Percentiles rank a stretch among this genome's conserved stretches.
Evolutionary conservation across 2,797 vertebrate genomes (phyloP).

Genomic region (Menidia menidia): DNA sequence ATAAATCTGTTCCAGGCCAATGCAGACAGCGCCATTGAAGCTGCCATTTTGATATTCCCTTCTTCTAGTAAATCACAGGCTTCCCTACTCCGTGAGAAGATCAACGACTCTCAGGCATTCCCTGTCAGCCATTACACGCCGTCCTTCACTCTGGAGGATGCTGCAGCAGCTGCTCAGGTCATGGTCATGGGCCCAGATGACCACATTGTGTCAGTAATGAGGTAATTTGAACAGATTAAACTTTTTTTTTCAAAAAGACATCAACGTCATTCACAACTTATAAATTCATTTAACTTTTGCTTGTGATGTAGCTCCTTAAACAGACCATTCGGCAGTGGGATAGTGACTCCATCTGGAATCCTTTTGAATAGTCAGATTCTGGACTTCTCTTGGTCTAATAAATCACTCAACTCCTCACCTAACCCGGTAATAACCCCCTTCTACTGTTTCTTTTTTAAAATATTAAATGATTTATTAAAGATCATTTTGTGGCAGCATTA

Average conservation of each 20-base stretch:
- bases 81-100: slow-evolving; percentile 86
- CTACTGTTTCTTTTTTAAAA: background rate
- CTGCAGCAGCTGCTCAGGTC: slow-evolving; percentile 89
- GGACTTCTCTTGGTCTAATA: slow-evolving; percentile 96
- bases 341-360: slow-evolving; percentile 93
- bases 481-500: background rate
- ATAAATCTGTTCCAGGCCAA: background rate
- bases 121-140: slow-evolving; percentile 79
- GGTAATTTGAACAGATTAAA: slow-evolving; percentile 74
- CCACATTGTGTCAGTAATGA: slow-evolving; percentile 94
- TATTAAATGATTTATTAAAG: slow-evolving; percentile 3
- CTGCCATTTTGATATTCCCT: slow-evolving; percentile 16
- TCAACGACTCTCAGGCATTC: slow-evolving; percentile 87
- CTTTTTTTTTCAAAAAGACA: background rate
- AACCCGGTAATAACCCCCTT: slow-evolving; percentile 76
- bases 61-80: slow-evolving; percentile 89
- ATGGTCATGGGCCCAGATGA: slow-evolving; percentile 97
- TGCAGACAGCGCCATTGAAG: background rate
- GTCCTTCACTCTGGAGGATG: slow-evolving; percentile 81
- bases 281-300: background rate
- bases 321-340: slow-evolving; percentile 94
- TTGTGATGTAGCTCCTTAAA: slow-evolving; percentile 89
- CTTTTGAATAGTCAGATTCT: slow-evolving; percentile 97
- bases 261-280: background rate
- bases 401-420: slow-evolving; percentile 78